Evolutionary conservation across 2,797 vertebrate genomes (phyloP), one percentile per base, ranked within the genome.

Genomic region (Chaetophractus vellerosus): DNA sequence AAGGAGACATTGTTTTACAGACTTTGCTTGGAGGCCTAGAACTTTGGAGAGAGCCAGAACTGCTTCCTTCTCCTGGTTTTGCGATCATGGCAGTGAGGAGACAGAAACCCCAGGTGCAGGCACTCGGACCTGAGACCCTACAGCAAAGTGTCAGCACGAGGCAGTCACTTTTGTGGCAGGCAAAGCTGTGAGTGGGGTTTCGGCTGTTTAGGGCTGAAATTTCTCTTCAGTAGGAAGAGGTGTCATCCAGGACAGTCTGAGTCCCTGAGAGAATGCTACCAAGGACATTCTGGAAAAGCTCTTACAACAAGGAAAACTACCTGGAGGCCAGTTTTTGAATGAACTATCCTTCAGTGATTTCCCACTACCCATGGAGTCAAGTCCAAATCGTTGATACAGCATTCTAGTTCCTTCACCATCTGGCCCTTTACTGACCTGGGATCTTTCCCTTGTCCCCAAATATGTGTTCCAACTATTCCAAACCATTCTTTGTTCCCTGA

Each of bases 291-390:
- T 52, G n/a, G 87, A 61, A 33, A 95, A 81, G 91, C 93, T 90
- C 55, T 88, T n/a, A 18, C 52, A 91, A 76, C 61, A 91, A 64
- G 36, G 72, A 50, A 88, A 87, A 83, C 48, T 72, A 94, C 87
- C 64, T 33, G 61, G 75, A 95, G 52, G 76, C 80, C 33, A 85
- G 31, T 68, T n/a, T 88, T 92, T 91, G 72, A 95, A 89, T 84
- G 90, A 96, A 93, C 94, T 96, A 94, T 93, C 82, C 95, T 96
- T 88, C 45, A 72, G 36, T 59, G 75, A 69, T 96, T 96, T 97
- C 97, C 93, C 96, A 89, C 81, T 86, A 96, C 95, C 92, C 86
- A 87, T 38, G 92, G 64, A 88, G 95, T 94, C 83, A 78, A 76
- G 55, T 95, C 79, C 92, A 97, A 91, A 93, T 93, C 92, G 79